Percentiles rank a stretch among this genome's conserved stretches.
Evolutionary conservation across 2,888 invertebrate species (phyloP).

Genomic region (Caenorhabditis sp.): DNA sequence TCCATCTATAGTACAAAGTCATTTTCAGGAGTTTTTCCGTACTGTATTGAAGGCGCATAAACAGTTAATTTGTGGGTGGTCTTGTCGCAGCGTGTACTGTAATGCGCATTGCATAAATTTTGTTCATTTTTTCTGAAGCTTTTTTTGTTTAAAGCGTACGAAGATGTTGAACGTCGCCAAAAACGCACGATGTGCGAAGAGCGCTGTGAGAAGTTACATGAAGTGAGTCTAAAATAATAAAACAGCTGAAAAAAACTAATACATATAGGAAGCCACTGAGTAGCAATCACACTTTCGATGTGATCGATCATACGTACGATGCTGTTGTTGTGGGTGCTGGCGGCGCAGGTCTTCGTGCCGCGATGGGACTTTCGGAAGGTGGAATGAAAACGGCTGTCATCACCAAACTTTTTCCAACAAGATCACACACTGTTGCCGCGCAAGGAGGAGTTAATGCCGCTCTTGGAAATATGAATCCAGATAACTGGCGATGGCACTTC

Average conservation of each 20-base stretch:
- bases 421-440: conserved; percentile 94
- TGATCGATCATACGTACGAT: conserved; percentile 78
- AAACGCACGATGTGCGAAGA: conserved; percentile 15
- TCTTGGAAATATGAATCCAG: conserved; percentile 89
- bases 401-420: conserved; percentile 94
- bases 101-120: conserved; percentile 9
- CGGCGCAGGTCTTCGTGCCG: conserved; percentile 94
- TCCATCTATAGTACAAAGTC: no score
- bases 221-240: conserved; percentile 13
- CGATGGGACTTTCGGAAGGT: conserved; percentile 92
- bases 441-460: conserved; percentile 99
- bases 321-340: conserved; percentile 96
- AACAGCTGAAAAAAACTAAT: not conserved
- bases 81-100: conserved; percentile 15
- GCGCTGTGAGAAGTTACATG: conserved; percentile 27
- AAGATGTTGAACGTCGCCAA: conserved; percentile 33
- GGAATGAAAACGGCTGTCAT: conserved; percentile 97
- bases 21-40: no score
- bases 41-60: conserved; percentile 12
- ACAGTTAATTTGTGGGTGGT: not conserved
- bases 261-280: conserved; percentile 22
- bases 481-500: conserved; percentile 97
- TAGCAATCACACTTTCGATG: conserved; percentile 23
- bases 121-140: not conserved
- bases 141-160: not conserved